Percentiles rank a stretch among this genome's conserved stretches.
These are phyloP conservation scores for Folsomia candida DNA, from an alignment of 2,888 invertebrate species.

Conservation along the genomic window DNA sequence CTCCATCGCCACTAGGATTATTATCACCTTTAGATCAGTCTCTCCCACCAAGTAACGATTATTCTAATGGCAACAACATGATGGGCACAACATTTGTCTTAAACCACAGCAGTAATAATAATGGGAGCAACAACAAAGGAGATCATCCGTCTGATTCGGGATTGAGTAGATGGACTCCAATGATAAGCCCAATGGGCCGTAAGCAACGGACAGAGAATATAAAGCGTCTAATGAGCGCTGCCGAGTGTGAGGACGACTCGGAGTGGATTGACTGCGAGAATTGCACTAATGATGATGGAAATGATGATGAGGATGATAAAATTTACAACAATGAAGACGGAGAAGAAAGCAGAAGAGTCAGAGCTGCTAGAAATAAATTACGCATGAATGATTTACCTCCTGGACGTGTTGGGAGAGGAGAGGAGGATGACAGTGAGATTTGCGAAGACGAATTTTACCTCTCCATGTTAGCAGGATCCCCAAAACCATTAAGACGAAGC, in stretches of 20 bases:
- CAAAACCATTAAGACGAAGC: constrained; percentile 41
- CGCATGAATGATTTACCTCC: background rate
- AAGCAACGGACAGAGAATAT: constrained; percentile 46
- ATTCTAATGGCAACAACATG: background rate
- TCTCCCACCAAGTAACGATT: background rate
- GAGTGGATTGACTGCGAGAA: constrained; percentile 21
- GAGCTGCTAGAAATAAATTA: constrained; percentile 17
- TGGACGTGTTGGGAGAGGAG: constrained; percentile 8
- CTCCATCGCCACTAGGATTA: background rate
- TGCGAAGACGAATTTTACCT: constrained; percentile 48
- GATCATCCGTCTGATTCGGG: background rate
- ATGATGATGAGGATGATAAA: background rate
- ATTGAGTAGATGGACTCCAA: constrained; percentile 37
- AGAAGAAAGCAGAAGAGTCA: no score
- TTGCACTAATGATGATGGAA: background rate
- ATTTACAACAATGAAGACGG: background rate
- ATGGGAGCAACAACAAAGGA: constrained; percentile 3
- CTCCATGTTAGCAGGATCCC: constrained; percentile 44
- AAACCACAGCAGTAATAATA: background rate
- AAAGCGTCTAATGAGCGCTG: constrained; percentile 43
- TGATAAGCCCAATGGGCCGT: constrained; percentile 37
- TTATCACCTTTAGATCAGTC: background rate
- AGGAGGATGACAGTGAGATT: constrained; percentile 38
- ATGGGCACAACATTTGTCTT: background rate
- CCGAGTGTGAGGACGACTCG: constrained; percentile 39